These are phyloP conservation scores for Neocloeon triangulifer DNA, from an alignment of 1,140 invertebrate genomes.

Conservation along the genomic window DNA sequence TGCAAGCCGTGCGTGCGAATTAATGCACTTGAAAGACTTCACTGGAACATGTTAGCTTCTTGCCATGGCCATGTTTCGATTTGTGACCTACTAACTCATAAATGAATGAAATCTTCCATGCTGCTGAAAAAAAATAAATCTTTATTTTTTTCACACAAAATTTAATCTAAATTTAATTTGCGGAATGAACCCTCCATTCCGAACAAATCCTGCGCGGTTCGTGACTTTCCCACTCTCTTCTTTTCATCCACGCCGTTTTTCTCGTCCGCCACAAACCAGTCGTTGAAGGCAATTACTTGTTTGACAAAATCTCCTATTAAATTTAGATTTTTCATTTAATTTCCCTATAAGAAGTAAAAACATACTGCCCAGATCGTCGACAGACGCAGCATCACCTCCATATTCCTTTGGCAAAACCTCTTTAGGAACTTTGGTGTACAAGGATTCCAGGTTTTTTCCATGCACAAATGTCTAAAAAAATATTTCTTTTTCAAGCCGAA, in stretches of 20 bases:
- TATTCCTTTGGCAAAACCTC: slow-evolving; percentile 59
- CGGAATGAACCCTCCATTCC: slow-evolving; percentile 23
- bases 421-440: slow-evolving; percentile 51
- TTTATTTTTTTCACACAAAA: no score
- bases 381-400: slow-evolving; percentile 44
- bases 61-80: no score
- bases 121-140: no score
- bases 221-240: slow-evolving; percentile 16
- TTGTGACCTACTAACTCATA: no score
- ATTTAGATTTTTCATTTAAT: neutral
- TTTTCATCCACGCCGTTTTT: slow-evolving; percentile 19
- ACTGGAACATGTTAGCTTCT: no score
- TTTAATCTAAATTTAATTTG: slow-evolving; percentile 23
- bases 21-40: no score
- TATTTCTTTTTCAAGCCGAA: no score
- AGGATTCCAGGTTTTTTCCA: slow-evolving; percentile 37
- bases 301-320: slow-evolving; percentile 8
- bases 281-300: slow-evolving; percentile 14
- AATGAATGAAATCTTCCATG: no score
- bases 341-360: no score
- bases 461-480: slow-evolving; percentile 59
- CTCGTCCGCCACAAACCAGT: slow-evolving; percentile 23
- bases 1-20: no score
- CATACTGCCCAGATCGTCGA: slow-evolving; percentile 42
- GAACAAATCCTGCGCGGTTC: slow-evolving; percentile 16